Evolutionary conservation across 2,888 invertebrate species (phyloP), one percentile per base, ranked within the genome.

Genomic region (Zonitis immaculata): DNA sequence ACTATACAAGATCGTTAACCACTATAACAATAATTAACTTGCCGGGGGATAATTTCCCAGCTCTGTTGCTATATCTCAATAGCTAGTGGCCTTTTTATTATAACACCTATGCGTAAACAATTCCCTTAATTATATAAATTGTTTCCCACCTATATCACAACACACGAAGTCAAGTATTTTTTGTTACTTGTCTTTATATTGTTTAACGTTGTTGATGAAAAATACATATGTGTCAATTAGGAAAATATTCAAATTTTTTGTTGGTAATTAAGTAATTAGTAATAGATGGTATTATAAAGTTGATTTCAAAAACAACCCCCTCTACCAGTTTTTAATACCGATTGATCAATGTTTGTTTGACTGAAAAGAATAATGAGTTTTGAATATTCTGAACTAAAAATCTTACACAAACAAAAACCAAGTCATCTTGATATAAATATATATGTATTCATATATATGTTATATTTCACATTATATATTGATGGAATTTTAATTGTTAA

Each of bases 401-500:
- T 61, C 66, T 68, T 67, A 64, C 64, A 66, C 32, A 55, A 63
- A 65, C 60, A 60, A 64, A 60, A 43, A 60, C 59, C 57, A 54
- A 58, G 7, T 1, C 7, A 8, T 26, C 26, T 26, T 8, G 26
- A 8, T 26, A 8, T 6, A 22, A 22, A 3, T 26, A n/a, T n/a
- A n/a, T n/a, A n/a, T n/a, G n/a, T n/a, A n/a, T n/a, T n/a, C n/a
- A n/a, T n/a, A n/a, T n/a, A n/a, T n/a, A n/a, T n/a, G n/a, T n/a
- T n/a, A n/a, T n/a, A n/a, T n/a, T n/a, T n/a, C n/a, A n/a, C n/a
- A n/a, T n/a, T n/a, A n/a, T n/a, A 56, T 56, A 57, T 58, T 63
- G 66, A 67, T 67, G 67, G 67, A 68, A 69, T 69, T 68, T 69
- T 69, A 69, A 69, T 69, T 69, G 69, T 65, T 57, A 56, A 54